phyloP scores from a whole-genome alignment of 2,113 vertebrate genomes.

The Rhinichthys klamathensis region DNA sequence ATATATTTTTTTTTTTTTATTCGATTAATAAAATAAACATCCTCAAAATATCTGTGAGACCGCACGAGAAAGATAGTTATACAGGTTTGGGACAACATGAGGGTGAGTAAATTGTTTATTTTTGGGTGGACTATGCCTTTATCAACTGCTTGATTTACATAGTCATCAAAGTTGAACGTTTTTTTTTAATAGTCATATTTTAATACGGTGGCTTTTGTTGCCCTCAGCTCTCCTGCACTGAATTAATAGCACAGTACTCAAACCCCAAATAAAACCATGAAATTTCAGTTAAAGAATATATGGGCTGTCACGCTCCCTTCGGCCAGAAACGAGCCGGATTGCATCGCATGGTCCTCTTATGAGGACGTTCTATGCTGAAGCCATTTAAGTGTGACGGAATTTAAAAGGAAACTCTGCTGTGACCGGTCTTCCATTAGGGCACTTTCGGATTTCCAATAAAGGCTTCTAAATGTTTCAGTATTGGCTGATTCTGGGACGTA shows the following conservation, averaged over 20 bases:
- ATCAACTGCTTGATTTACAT: background rate
- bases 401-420: slow-evolving; percentile 55
- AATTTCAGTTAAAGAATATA: slow-evolving; percentile 16
- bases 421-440: slow-evolving; percentile 37
- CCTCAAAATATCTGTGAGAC: background rate
- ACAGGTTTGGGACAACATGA: background rate
- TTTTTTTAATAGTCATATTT: background rate
- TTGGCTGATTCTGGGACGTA: slow-evolving; percentile 50
- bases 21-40: background rate
- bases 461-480: slow-evolving; percentile 43
- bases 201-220: background rate
- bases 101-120: background rate
- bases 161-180: background rate
- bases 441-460: slow-evolving; percentile 46
- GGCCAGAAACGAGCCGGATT: slow-evolving; percentile 44
- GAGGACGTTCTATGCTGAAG: slow-evolving; percentile 46
- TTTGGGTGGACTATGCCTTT: background rate
- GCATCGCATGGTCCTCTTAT: slow-evolving; percentile 56
- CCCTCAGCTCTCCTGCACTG: background rate
- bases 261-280: slow-evolving; percentile 34
- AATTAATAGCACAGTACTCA: slow-evolving; percentile 6
- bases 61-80: background rate
- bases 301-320: background rate
- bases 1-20: too few species aligned
- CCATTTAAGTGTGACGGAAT: slow-evolving; percentile 62